A percentile compares a stretch with the other conserved stretches of the same genome.
Conservation (phyloP, 1,140 invertebrate species). For the Drosophila obscura region DNA sequence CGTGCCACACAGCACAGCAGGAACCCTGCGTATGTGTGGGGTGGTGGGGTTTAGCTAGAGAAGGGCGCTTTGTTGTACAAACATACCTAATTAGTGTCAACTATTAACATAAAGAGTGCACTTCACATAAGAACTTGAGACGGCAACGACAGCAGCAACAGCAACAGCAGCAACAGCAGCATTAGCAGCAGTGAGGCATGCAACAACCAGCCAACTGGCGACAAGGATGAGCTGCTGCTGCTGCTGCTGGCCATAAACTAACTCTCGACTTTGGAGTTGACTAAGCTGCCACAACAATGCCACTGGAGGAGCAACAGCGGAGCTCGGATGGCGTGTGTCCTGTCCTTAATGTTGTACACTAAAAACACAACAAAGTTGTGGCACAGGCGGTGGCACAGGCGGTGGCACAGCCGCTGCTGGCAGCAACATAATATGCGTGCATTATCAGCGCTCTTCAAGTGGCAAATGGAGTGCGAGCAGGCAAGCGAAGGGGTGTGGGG, state of each 20-base stretch:
- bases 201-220: conserved; percentile 10
- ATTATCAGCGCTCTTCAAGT: conserved; percentile 72
- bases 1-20: conserved; percentile 1
- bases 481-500: not conserved
- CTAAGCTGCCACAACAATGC: conserved; percentile 68
- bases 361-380: conserved; percentile 25
- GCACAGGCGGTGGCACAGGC: no score
- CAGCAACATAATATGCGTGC: conserved; percentile 59
- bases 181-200: not conserved
- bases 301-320: conserved; percentile 9
- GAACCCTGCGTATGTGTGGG: conserved; percentile 6
- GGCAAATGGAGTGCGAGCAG: conserved; percentile 66
- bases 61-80: conserved; percentile 72
- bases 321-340: conserved; percentile 38
- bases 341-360: conserved; percentile 57
- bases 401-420: not conserved
- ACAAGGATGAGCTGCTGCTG: conserved; percentile 41
- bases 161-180: conserved; percentile 34
- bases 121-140: conserved; percentile 80
- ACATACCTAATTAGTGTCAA: conserved; percentile 81
- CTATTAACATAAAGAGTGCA: conserved; percentile 82
- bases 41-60: conserved; percentile 1
- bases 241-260: conserved; percentile 70
- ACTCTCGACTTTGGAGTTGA: conserved; percentile 71
- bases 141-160: conserved; percentile 51